Base-by-base conservation (phyloP, 2,113 vertebrate genomes). In the Pelusios castaneus region DNA sequence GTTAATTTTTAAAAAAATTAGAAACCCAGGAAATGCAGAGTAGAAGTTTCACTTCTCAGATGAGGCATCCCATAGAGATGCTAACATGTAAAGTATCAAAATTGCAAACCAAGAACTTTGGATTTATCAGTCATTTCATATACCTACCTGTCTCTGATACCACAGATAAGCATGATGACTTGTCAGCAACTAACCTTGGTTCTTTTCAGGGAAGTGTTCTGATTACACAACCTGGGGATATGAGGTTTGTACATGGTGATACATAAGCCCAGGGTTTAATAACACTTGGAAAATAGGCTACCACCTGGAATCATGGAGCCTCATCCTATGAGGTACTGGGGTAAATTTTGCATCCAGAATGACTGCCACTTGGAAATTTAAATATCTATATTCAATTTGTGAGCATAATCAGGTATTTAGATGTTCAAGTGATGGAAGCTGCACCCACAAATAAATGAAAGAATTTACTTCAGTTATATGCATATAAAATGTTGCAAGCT, bases 101-200 rank as follows among this genome's bases (percentile, higher is more conserved):
- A 45, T 27, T 45, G 41, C 6, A 10, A 24, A 41, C 41, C 24
- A 70, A 38, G 34, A 70, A 38, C 63, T 38, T 21, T 9, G 34
- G n/a, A 4, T 45, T 43, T 75, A 75, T 43, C 70, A 75, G 60
- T n/a, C n/a, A 34, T 67, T 67, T 51, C 29, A 45, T n/a, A 49
- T 5, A 41, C 14, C 41, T 0, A 1, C 8, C 0, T 0, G 12
- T 1, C 34, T 1, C 49, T 6, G 47, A 8, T 1, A 6, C 60
- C 1, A 5, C 5, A 4, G 3, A 5, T 16, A 5, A 17, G 22
- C 3, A 25, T 3, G 31, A 51, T 9, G 27, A 63, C 54, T 27
- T 83, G 4, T 16, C 56, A 34, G 24, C 34, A 51, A 21, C 41
- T 70, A 38, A 51, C 31, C 45, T 84, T 38, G 2, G 70, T 80